phyloP scores from a whole-genome alignment of 2,888 invertebrate species.

The Perizoma flavofasciatum region DNA sequence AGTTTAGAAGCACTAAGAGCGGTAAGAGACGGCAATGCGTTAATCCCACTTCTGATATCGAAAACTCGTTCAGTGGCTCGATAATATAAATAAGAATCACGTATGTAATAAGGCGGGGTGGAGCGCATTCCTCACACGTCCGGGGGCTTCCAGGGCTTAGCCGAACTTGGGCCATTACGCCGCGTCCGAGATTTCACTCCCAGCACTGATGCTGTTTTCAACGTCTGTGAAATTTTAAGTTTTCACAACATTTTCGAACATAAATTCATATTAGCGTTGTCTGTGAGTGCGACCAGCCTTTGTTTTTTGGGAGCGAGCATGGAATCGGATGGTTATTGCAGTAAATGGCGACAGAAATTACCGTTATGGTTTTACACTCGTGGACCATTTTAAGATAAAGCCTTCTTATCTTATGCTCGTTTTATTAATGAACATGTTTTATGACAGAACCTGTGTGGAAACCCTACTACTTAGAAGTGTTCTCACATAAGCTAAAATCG shows the following conservation, averaged over 20 bases:
- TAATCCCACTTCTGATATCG: slow-evolving; percentile 74
- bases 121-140: slow-evolving; percentile 79
- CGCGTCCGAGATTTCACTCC: slow-evolving; percentile 58
- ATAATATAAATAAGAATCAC: slow-evolving; percentile 82
- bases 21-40: slow-evolving; percentile 65
- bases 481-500: too few relatives aligned
- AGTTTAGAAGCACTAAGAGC: slow-evolving; percentile 62
- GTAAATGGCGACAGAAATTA: slow-evolving; percentile 2
- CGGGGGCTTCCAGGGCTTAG: slow-evolving; percentile 70
- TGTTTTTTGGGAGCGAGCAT: slow-evolving; percentile 20
- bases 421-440: not conserved
- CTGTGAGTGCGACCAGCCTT: slow-evolving; percentile 26
- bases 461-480: slow-evolving; percentile 2
- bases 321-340: slow-evolving; percentile 15
- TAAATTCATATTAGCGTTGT: slow-evolving; percentile 39
- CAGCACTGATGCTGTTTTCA: slow-evolving; percentile 48
- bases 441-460: not conserved
- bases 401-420: not conserved
- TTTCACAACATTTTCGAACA: slow-evolving; percentile 40
- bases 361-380: slow-evolving; percentile 3
- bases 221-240: slow-evolving; percentile 48
- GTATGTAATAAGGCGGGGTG: slow-evolving; percentile 78
- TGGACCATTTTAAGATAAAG: not conserved
- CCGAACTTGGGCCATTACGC: slow-evolving; percentile 75
- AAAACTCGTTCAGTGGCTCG: slow-evolving; percentile 51